phyloP scores from a whole-genome alignment of 2,113 vertebrate genomes.

The Marmota monax region DNA sequence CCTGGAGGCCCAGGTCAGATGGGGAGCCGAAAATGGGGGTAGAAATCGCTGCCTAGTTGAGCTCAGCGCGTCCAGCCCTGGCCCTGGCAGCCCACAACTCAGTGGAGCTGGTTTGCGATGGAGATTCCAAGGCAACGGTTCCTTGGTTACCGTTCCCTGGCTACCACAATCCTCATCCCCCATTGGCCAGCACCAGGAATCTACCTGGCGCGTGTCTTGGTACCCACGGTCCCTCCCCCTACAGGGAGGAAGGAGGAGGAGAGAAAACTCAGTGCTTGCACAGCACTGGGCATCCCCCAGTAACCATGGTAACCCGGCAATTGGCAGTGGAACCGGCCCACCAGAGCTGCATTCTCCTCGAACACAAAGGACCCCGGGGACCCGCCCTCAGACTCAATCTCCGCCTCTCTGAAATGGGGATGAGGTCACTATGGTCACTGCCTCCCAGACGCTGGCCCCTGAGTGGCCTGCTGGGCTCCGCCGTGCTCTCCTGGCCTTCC shows the following conservation, averaged over 20 bases:
- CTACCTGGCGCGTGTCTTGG: slow-evolving; percentile 72
- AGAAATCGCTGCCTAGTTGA: background rate
- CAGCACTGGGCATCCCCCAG: slow-evolving; percentile 87
- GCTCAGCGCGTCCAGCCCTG: background rate
- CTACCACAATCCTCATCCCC: slow-evolving; percentile 78
- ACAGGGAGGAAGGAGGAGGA: background rate
- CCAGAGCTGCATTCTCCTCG: slow-evolving; percentile 57
- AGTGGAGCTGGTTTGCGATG: slow-evolving; percentile 79
- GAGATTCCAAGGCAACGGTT: slow-evolving; percentile 88
- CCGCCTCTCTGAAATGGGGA: slow-evolving; percentile 60
- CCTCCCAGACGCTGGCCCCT: background rate
- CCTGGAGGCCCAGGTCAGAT: background rate
- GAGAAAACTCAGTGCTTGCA: slow-evolving; percentile 74
- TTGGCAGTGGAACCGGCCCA: slow-evolving; percentile 84
- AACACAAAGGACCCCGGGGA: slow-evolving; percentile 80
- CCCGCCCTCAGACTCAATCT: slow-evolving; percentile 64
- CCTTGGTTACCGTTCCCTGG: slow-evolving; percentile 87
- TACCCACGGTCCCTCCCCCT: slow-evolving; percentile 74
- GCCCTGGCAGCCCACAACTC: slow-evolving; percentile 84
- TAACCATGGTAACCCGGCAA: slow-evolving; percentile 85
- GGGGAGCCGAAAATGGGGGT: background rate
- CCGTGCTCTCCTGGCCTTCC: background rate
- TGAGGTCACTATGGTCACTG: slow-evolving; percentile 56
- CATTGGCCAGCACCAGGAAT: slow-evolving; percentile 70
- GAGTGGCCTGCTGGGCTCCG: background rate